Base-by-base conservation (phyloP, 1,140 invertebrate species). In the Habropoda laboriosa region DNA sequence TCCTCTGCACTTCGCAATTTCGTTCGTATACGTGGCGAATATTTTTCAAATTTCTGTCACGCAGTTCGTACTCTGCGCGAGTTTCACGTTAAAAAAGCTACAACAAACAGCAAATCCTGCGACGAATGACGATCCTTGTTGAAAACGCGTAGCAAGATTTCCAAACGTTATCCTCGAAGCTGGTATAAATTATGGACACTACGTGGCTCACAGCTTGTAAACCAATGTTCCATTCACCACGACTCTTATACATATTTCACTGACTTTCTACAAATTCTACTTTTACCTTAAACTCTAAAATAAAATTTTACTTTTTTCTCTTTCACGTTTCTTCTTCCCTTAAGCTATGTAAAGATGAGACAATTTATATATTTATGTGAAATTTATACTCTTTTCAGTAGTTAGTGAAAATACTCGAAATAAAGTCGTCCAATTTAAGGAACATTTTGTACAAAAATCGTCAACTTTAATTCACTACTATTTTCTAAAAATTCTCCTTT, bases 11-110 rank as follows among this genome's bases (percentile, higher is more conserved):
- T 42, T 27, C 6, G 7, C 24, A 42, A 35, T 67, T 66, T 47
- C 10, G 8, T 32, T n/a, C 13, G 8, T 8, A 6, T 45, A 18
- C 4, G 5, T 18, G 18, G 6, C 6, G 27, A 12, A 49, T 12
- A n/a, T 67, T 67, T 67, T 45, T 32, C 16, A 49, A 67, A 49
- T 49, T 67, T 67, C 10, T 60, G 57, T 35, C 32, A 58, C 57
- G 10, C 8, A n/a, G 0, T 7, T 24, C 8, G 4, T 12, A 4
- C 18, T 60, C 0, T 16, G 18, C 10, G 24, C 35, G 5, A 61
- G 16, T 32, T 2, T 0, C 30, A 7, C 13, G 30, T 57, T 21
- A 21, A 13, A 47, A 47, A 47, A 18, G 13, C 16, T 47, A 16
- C 18, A 47, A 47, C 18, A 47, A 47, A 47, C 18, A 3, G 13